phyloP scores from a whole-genome alignment of 1,140 invertebrate genomes.

The Hycleus phaleratus region DNA sequence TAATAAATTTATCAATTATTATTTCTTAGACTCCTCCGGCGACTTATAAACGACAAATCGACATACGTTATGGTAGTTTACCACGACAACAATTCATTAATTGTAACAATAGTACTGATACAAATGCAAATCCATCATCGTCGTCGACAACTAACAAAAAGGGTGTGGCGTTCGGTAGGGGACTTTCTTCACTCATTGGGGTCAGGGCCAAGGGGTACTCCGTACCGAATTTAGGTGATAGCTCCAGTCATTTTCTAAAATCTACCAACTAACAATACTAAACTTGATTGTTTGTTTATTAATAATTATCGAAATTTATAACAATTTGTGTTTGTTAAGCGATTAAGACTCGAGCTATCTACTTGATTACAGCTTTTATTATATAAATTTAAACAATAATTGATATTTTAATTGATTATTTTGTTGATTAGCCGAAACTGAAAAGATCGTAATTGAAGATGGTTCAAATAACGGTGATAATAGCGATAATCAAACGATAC shows the following conservation, averaged over 20 bases:
- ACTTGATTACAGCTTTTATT: constrained; percentile 1
- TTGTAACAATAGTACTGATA: constrained; percentile 36
- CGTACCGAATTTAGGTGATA: constrained; percentile 82
- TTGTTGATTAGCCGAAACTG: constrained; percentile 53
- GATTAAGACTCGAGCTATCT: constrained; percentile 29
- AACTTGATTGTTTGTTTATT: background rate
- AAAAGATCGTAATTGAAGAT: constrained; percentile 53
- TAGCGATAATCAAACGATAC: constrained; percentile 27
- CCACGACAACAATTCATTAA: constrained; percentile 56
- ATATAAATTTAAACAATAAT: too few species aligned
- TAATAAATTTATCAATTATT: constrained; percentile 3
- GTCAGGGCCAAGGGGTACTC: constrained; percentile 70
- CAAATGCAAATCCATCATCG: constrained; percentile 38
- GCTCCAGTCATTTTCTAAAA: constrained; percentile 25
- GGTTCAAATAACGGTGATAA: constrained; percentile 23
- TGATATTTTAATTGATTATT: too few species aligned
- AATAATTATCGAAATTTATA: too few species aligned
- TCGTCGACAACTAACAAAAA: constrained; percentile 40
- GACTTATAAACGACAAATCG: constrained; percentile 58
- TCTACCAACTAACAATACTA: background rate
- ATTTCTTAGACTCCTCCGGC: constrained; percentile 58
- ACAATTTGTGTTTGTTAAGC: too few species aligned
- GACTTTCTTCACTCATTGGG: constrained; percentile 53
- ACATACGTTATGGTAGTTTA: constrained; percentile 70
- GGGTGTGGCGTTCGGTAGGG: constrained; percentile 64